Conservation (phyloP, 2,888 invertebrate species). For the Eumerus sabulonum region DNA sequence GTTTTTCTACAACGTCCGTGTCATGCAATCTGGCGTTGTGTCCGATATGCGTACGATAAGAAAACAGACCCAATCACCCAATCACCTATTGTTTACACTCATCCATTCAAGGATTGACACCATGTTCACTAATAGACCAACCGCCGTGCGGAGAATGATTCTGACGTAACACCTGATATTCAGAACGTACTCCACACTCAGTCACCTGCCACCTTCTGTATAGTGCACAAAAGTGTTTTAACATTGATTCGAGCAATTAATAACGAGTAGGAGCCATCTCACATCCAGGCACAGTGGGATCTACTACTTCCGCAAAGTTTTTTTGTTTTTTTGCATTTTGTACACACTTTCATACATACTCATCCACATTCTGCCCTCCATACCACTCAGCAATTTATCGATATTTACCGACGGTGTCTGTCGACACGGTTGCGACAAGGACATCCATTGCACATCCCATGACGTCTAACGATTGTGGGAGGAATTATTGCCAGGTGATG, state of each 20-base stretch:
- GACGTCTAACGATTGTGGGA: neutral
- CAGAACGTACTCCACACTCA: neutral
- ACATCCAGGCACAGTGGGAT: conserved; percentile 10
- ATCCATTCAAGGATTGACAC: conserved; percentile 7
- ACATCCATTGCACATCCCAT: no score
- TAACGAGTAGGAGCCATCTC: conserved; percentile 16
- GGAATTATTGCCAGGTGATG: conserved; percentile 6
- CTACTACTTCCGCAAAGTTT: no score
- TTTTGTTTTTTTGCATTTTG: no score
- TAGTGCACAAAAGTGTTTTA: conserved; percentile 32
- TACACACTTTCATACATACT: no score
- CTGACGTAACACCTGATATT: conserved; percentile 2
- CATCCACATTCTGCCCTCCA: no score
- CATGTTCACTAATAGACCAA: neutral
- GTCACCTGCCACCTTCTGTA: neutral
- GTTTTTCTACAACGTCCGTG: no score
- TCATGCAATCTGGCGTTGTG: no score
- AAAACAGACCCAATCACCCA: conserved; percentile 10
- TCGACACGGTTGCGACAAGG: no score
- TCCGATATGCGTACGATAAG: neutral
- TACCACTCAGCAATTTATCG: no score
- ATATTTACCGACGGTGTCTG: no score
- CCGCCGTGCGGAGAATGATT: neutral
- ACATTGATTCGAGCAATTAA: conserved; percentile 36
- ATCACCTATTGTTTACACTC: conserved; percentile 5